A percentile compares a stretch with the other conserved stretches of the same genome.
Conservation (phyloP, 2,113 vertebrate genomes). For the Ptilorrhoa leucosticta region DNA sequence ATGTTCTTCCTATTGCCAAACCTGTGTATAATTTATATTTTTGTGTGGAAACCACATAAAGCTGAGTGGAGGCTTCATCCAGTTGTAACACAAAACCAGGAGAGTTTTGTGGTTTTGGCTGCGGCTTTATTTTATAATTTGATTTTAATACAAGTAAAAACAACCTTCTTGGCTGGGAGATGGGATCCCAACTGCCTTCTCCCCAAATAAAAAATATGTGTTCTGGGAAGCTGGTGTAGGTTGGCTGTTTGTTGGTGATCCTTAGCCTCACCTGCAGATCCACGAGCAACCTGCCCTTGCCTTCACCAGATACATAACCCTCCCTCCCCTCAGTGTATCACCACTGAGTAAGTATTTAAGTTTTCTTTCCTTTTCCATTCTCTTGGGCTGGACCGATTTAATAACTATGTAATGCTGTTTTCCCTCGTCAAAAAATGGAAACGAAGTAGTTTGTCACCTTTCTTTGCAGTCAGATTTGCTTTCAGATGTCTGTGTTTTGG, state of each 20-base stretch:
- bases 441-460: neutral
- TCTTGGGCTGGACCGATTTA: neutral
- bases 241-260: neutral
- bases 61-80: neutral
- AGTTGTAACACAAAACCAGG: neutral
- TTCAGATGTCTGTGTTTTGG: neutral
- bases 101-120: neutral
- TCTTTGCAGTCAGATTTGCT: neutral
- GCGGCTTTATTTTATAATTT: neutral
- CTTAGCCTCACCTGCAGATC: neutral
- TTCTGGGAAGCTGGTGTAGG: neutral
- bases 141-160: neutral
- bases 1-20: neutral
- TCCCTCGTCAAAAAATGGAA: neutral
- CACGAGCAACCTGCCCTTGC: neutral
- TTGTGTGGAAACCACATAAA: neutral
- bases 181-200: neutral
- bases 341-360: neutral
- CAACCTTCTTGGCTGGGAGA: neutral
- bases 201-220: neutral
- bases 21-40: neutral
- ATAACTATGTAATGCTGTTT: neutral
- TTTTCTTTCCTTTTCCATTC: neutral
- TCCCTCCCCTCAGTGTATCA: neutral
- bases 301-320: neutral